Evolutionary conservation across 2,113 vertebrate species (phyloP), one percentile per base, ranked within the genome.

Genomic region (Triplophysa rosa): DNA sequence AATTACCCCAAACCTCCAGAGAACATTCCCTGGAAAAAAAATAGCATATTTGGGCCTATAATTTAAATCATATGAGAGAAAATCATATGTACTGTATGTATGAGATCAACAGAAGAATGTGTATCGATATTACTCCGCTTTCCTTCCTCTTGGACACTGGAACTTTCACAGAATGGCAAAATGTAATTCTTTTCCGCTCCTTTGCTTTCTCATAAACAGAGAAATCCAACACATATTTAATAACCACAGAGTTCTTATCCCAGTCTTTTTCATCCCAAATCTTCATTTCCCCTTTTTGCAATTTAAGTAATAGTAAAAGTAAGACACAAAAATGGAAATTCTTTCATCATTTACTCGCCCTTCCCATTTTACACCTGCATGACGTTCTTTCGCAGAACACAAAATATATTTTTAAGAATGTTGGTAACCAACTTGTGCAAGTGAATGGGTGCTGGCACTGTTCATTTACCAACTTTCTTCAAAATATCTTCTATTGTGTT

Each of bases 171-270:
- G 29, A 80, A n/a, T 23, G 33, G 37, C 23, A 24, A 13, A 64
- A 9, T n/a, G 33, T 24, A 0, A 17, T 80, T 37, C 5, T 45
- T 65, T 61, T 61, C 80, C 49, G 56, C 61, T 76, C 77, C 79
- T 66, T 45, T 80, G 61, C 52, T 42, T 75, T 62, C 72, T 84
- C 62, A 56, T 84, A 4, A 16, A 17, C 4, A 17, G 5, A 52
- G 12, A 10, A 14, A 10, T 49, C 3, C 13, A 12, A 49, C 45
- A 49, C 3, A 12, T 2, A 52, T 77, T 62, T 80, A 74, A 77
- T 80, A 45, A 72, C 70, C 62, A 4, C 37, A 71, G 23, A 49
- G 6, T 37, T 37, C 33, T 7, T 37, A 7, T 37, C 6, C 33
- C 33, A 37, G 33, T 37, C 33, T 37, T 37, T 37, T 7, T 47